Evolutionary conservation across 2,113 vertebrate genomes (phyloP).

Genomic region (Eubucco bourcierii): DNA sequence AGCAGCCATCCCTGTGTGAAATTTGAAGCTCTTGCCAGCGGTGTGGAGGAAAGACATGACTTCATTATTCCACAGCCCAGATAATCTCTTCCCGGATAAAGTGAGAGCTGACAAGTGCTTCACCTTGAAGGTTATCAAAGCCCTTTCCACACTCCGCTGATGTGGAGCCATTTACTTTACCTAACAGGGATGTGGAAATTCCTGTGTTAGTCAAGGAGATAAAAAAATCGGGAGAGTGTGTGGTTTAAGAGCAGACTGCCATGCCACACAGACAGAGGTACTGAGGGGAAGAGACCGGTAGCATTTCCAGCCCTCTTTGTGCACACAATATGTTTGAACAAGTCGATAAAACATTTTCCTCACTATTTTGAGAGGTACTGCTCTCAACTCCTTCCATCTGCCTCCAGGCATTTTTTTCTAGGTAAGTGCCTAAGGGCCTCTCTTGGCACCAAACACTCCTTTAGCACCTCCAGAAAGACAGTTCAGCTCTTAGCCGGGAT

Average conservation of each 20-base stretch:
- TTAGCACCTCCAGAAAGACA: not conserved
- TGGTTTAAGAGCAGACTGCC: not conserved
- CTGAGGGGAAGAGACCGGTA: not conserved
- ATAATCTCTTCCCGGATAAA: constrained; percentile 54
- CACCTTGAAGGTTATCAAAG: constrained; percentile 54
- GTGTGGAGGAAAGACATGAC: constrained; percentile 54
- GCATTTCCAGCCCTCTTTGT: not conserved
- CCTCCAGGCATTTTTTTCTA: not conserved
- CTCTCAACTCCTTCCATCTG: not conserved
- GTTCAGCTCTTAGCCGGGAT: not conserved
- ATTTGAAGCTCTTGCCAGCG: constrained; percentile 17
- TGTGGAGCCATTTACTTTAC: not conserved
- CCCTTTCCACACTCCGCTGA: constrained; percentile 33
- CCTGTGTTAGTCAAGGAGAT: not conserved
- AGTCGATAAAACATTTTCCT: not conserved
- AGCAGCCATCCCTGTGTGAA: constrained; percentile 42
- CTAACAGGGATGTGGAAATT: constrained; percentile 26
- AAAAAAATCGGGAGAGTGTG: not conserved
- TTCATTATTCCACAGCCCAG: constrained; percentile 59
- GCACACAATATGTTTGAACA: not conserved
- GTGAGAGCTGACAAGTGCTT: constrained; percentile 57
- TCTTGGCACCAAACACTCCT: not conserved
- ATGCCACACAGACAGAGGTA: not conserved
- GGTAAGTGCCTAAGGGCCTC: not conserved
- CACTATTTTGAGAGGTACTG: not conserved